Conservation (phyloP, 2,888 invertebrate species). For the Caenorhabditis panamensis region DNA sequence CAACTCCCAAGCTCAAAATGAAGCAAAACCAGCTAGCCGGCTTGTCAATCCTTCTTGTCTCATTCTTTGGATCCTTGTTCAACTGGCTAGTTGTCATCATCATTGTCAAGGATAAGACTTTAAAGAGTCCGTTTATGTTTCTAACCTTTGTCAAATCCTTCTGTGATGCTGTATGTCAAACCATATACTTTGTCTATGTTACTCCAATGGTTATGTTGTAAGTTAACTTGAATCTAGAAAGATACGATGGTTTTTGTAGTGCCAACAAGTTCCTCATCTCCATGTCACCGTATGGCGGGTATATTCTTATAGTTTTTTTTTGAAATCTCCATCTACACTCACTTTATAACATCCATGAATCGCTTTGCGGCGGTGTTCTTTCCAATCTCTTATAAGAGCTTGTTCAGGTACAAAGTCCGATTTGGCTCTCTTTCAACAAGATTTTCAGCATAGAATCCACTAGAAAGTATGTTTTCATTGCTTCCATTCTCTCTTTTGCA, state of each 20-base stretch:
- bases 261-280: slow-evolving; percentile 7
- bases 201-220: slow-evolving; percentile 44
- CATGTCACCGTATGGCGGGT: background rate
- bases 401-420: slow-evolving; percentile 38
- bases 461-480: background rate
- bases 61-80: slow-evolving; percentile 27
- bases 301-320: slow-evolving; percentile 17
- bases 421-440: too few relatives aligned
- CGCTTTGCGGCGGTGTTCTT: slow-evolving; percentile 40
- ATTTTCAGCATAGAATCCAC: slow-evolving; percentile 18
- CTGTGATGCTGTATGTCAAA: slow-evolving; percentile 17
- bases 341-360: slow-evolving; percentile 34
- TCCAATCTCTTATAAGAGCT: slow-evolving; percentile 26
- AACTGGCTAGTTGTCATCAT: slow-evolving; percentile 31
- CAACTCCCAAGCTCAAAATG: slow-evolving; percentile 1
- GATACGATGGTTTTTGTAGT: too few relatives aligned
- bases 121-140: slow-evolving; percentile 21
- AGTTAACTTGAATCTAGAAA: background rate
- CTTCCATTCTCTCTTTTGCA: background rate
- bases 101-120: slow-evolving; percentile 18
- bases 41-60: slow-evolving; percentile 18
- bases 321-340: slow-evolving; percentile 37
- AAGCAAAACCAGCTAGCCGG: slow-evolving; percentile 28
- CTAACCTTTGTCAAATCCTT: slow-evolving; percentile 37
- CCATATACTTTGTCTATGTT: slow-evolving; percentile 27